A percentile compares a stretch with the other conserved stretches of the same genome.
Conservation (phyloP, 1,140 invertebrate species). For the Rhynchophorus ferrugineus region DNA sequence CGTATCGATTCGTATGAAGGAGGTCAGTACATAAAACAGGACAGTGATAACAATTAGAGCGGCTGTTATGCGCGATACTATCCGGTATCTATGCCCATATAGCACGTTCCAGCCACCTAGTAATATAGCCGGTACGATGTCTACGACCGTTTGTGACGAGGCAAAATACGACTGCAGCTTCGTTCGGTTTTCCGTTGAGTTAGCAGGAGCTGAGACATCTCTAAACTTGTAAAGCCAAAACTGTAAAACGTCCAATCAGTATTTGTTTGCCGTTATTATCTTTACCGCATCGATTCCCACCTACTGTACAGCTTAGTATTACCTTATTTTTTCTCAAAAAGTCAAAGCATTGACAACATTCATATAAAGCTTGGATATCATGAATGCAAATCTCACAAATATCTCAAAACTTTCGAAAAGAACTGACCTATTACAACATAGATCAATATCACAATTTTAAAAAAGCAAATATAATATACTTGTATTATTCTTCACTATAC, state of each 20-base stretch:
- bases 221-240: conserved; percentile 10
- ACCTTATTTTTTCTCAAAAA: too few relatives aligned
- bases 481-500: too few relatives aligned
- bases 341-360: too few relatives aligned
- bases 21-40: conserved; percentile 40
- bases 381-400: too few relatives aligned
- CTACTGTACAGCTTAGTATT: too few relatives aligned
- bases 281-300: too few relatives aligned
- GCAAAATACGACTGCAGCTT: background rate
- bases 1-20: conserved; percentile 71
- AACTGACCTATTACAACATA: too few relatives aligned
- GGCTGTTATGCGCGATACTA: background rate
- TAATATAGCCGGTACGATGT: background rate
- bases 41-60: background rate
- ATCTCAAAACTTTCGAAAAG: too few relatives aligned
- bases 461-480: too few relatives aligned
- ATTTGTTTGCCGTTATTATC: background rate
- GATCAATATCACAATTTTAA: too few relatives aligned
- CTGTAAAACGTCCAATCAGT: background rate
- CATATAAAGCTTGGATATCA: too few relatives aligned
- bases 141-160: background rate
- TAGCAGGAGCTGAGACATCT: background rate
- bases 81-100: background rate
- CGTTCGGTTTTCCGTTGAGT: conserved; percentile 1
- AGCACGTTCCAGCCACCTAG: background rate